These are phyloP conservation scores for Hafferia zeledoni DNA, from an alignment of 2,797 vertebrate species.

Conservation along the genomic window DNA sequence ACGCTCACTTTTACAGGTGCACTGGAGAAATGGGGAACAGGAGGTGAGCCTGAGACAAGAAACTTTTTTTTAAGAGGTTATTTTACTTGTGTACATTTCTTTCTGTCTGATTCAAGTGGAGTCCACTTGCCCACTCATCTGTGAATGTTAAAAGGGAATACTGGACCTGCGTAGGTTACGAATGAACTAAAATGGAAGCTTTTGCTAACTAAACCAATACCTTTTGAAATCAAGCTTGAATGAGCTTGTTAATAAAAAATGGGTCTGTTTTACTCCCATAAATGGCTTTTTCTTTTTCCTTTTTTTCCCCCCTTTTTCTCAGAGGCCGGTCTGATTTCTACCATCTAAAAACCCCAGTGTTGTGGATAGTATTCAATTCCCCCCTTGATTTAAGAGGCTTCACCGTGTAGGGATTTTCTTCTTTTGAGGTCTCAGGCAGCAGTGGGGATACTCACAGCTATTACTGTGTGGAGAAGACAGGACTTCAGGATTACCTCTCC, in stretches of 20 bases:
- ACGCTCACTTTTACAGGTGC: not conserved
- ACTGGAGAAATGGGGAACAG: not conserved
- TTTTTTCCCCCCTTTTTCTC: not conserved
- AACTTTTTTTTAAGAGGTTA: not conserved
- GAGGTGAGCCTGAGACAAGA: not conserved
- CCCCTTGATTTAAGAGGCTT: not conserved
- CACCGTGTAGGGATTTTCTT: not conserved
- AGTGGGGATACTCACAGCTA: not conserved
- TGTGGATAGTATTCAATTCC: not conserved
- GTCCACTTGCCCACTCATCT: conserved; percentile 21
- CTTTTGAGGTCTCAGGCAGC: not conserved
- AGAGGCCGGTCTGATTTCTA: not conserved
- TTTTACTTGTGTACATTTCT: not conserved
- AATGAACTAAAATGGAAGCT: conserved; percentile 34
- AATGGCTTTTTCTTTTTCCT: not conserved
- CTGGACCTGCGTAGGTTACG: conserved; percentile 20
- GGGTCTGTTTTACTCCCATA: not conserved
- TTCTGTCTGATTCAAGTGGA: conserved; percentile 17
- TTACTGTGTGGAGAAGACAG: not conserved
- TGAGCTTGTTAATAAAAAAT: conserved; percentile 42
- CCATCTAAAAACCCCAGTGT: not conserved
- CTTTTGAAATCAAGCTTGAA: conserved; percentile 40
- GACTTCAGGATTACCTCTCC: not conserved
- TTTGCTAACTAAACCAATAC: conserved; percentile 37
- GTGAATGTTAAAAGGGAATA: conserved; percentile 41